Percentiles rank a stretch among this genome's conserved stretches.
These are phyloP conservation scores for Anagrus nilaparvatae DNA, from an alignment of 1,140 invertebrate genomes.

Conservation along the genomic window DNA sequence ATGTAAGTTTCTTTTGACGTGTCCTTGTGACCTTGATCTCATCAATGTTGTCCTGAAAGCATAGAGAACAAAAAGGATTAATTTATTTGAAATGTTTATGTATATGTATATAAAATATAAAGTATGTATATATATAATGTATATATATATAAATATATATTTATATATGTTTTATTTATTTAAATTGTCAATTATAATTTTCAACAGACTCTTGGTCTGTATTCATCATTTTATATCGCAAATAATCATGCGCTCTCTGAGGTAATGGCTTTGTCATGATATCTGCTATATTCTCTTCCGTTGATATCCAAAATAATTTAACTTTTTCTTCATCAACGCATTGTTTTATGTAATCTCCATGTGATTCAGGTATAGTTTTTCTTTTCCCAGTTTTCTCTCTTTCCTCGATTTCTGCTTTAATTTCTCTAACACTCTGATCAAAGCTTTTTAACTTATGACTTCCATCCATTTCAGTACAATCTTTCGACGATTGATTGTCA, in stretches of 20 bases:
- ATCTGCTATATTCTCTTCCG: constrained; percentile 16
- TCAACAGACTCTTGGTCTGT: too few relatives aligned
- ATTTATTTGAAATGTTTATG: too few relatives aligned
- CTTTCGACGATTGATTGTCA: constrained; percentile 7
- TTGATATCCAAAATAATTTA: constrained; percentile 16
- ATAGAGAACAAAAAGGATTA: too few relatives aligned
- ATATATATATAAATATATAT: too few relatives aligned
- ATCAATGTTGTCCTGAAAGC: too few relatives aligned
- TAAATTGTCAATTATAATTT: too few relatives aligned
- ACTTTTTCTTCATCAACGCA: constrained; percentile 16
- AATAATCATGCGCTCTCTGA: constrained; percentile 9
- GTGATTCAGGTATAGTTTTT: constrained; percentile 16
- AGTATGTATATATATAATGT: too few relatives aligned
- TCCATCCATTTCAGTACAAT: constrained; percentile 4
- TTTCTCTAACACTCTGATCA: constrained; percentile 14
- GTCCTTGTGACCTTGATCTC: too few relatives aligned
- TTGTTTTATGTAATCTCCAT: constrained; percentile 17
- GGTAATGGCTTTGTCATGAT: constrained; percentile 19
- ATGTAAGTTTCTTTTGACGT: too few relatives aligned
- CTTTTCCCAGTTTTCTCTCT: constrained; percentile 18
- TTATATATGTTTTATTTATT: too few relatives aligned
- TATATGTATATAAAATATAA: too few relatives aligned
- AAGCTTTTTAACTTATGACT: constrained; percentile 13
- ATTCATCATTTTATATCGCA: constrained; percentile 17
- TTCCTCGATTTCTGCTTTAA: constrained; percentile 12